Evolutionary conservation across 1,140 invertebrate genomes (phyloP).

Genomic region (Lethocerus indicus): DNA sequence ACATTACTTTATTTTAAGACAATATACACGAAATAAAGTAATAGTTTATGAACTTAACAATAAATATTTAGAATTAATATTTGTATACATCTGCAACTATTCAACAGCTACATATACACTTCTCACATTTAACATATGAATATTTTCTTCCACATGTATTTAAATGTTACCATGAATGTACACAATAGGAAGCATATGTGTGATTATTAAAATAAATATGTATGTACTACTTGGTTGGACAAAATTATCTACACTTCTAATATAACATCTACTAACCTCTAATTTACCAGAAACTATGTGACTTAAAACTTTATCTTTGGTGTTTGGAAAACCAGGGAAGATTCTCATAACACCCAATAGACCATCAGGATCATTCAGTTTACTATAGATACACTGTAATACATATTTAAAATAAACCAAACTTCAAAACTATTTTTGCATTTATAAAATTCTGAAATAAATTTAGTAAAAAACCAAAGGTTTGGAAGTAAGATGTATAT

Average conservation of each 20-base stretch:
- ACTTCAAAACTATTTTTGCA: no score
- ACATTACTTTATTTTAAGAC: neutral
- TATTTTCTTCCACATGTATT: no score
- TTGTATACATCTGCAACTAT: no score
- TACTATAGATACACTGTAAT: constrained; percentile 54
- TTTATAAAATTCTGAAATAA: no score
- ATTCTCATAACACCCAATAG: constrained; percentile 50
- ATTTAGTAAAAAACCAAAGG: no score
- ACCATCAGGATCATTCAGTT: constrained; percentile 58
- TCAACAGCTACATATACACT: no score
- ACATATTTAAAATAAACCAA: no score
- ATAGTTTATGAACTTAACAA: neutral
- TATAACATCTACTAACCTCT: constrained; percentile 12
- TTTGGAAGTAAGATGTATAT: no score
- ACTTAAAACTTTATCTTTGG: constrained; percentile 31
- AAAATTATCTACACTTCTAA: neutral
- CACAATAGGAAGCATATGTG: no score
- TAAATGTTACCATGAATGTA: no score
- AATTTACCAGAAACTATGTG: constrained; percentile 51
- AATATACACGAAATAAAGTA: neutral
- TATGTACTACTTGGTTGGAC: neutral
- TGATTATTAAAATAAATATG: neutral
- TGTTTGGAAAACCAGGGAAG: constrained; percentile 42
- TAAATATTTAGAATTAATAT: neutral
- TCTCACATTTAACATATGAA: no score